These are phyloP conservation scores for Ophonus ardosiacus DNA, from an alignment of 2,888 invertebrate genomes.

Conservation along the genomic window DNA sequence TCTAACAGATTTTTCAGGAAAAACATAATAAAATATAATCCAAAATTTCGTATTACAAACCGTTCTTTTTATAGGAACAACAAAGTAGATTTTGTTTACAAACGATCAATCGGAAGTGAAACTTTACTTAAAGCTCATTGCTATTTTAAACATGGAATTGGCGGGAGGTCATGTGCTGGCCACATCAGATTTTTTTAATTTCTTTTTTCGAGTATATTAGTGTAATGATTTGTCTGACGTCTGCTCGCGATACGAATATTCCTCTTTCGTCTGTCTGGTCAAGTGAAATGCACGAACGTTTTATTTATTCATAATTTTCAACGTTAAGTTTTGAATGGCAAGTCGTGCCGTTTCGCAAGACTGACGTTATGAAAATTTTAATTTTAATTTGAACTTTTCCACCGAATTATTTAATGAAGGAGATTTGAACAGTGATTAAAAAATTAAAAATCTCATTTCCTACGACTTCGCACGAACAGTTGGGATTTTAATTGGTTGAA, in stretches of 20 bases:
- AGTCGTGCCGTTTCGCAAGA: conserved; percentile 50
- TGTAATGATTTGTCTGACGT: not conserved
- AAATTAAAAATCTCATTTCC: conserved; percentile 27
- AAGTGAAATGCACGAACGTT: conserved; percentile 27
- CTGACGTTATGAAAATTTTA: conserved; percentile 57
- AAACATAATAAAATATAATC: too few species aligned
- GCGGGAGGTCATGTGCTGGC: too few species aligned
- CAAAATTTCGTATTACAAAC: too few species aligned
- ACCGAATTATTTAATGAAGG: conserved; percentile 42
- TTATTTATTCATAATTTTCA: conserved; percentile 54
- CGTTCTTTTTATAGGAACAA: too few species aligned
- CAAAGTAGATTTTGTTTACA: too few species aligned
- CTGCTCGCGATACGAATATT: not conserved
- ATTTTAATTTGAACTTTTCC: conserved; percentile 54
- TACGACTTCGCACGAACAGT: conserved; percentile 7
- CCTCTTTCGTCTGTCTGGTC: not conserved
- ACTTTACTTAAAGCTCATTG: too few species aligned
- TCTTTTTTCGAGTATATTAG: not conserved
- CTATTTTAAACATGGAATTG: too few species aligned
- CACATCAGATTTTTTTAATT: too few species aligned
- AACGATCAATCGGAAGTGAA: too few species aligned
- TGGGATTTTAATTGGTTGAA: conserved; percentile 19
- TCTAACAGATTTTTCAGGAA: too few species aligned
- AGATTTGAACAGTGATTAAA: conserved; percentile 48
- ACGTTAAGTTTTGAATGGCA: conserved; percentile 46